A percentile compares a stretch with the other conserved stretches of the same genome.
phyloP scores from a whole-genome alignment of 92 coral and sea anemone species.

The Anthopleura xanthogrammica region DNA sequence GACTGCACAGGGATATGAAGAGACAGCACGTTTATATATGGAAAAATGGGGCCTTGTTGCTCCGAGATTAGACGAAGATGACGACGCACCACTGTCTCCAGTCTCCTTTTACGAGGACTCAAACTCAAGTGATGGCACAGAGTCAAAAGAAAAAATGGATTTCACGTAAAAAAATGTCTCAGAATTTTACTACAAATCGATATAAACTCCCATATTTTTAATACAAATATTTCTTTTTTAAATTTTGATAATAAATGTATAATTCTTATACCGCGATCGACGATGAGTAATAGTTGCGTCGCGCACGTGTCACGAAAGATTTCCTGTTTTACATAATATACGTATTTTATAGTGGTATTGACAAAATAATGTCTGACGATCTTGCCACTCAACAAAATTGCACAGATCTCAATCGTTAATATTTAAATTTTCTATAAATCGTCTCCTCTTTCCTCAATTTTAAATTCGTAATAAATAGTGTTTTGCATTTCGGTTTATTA shows the following conservation, averaged over 20 bases:
- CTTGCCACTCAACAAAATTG: neutral
- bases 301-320: neutral
- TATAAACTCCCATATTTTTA: neutral
- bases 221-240: neutral
- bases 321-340: neutral
- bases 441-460: neutral
- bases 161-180: neutral
- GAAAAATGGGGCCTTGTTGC: constrained; percentile 75
- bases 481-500: neutral
- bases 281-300: neutral
- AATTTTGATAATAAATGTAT: neutral
- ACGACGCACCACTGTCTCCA: constrained; percentile 50
- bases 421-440: neutral
- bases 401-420: neutral
- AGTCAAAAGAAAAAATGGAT: constrained; percentile 27
- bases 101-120: constrained; percentile 34
- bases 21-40: constrained; percentile 70
- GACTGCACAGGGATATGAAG: constrained; percentile 69
- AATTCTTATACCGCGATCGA: neutral
- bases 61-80: constrained; percentile 37
- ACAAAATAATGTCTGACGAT: neutral
- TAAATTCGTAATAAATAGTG: neutral
- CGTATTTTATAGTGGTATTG: neutral
- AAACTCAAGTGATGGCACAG: constrained; percentile 31
- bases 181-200: neutral